Conservation (phyloP, 1,140 invertebrate genomes). For the Kradibia gibbosae region DNA sequence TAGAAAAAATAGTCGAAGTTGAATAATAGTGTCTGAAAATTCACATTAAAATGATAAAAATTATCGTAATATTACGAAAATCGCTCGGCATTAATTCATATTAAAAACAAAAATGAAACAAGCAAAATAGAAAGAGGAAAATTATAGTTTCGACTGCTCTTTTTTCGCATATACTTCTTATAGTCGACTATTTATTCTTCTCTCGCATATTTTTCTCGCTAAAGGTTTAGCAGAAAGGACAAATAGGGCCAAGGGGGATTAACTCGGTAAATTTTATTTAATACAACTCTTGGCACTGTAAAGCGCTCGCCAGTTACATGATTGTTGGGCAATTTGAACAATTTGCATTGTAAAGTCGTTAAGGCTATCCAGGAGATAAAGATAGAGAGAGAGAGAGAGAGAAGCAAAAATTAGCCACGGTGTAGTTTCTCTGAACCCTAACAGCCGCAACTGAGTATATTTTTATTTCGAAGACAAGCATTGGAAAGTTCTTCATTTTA, state of each 20-base stretch:
- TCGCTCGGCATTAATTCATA: not conserved
- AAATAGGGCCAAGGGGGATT: slow-evolving; percentile 21
- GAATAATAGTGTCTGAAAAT: too few relatives aligned
- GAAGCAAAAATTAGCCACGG: not conserved
- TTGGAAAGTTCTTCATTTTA: slow-evolving; percentile 14
- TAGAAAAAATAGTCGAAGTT: too few relatives aligned
- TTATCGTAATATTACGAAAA: not conserved
- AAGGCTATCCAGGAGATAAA: not conserved
- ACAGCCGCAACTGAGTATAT: not conserved
- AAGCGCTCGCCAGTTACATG: slow-evolving; percentile 41
- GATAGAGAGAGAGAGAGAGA: not conserved
- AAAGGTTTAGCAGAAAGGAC: slow-evolving; percentile 9
- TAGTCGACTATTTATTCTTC: not conserved
- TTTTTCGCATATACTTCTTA: not conserved
- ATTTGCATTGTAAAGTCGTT: slow-evolving; percentile 53
- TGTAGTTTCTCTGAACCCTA: not conserved
- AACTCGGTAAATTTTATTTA: slow-evolving; percentile 48
- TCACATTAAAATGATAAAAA: too few relatives aligned
- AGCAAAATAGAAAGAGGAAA: not conserved
- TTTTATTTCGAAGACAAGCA: not conserved
- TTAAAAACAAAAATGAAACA: not conserved
- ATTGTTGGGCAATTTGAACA: slow-evolving; percentile 52
- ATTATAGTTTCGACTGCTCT: not conserved
- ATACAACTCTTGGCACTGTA: slow-evolving; percentile 38
- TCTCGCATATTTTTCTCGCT: slow-evolving; percentile 14